These are phyloP conservation scores for Colletes gigas DNA, from an alignment of 1,140 invertebrate genomes.

Conservation along the genomic window DNA sequence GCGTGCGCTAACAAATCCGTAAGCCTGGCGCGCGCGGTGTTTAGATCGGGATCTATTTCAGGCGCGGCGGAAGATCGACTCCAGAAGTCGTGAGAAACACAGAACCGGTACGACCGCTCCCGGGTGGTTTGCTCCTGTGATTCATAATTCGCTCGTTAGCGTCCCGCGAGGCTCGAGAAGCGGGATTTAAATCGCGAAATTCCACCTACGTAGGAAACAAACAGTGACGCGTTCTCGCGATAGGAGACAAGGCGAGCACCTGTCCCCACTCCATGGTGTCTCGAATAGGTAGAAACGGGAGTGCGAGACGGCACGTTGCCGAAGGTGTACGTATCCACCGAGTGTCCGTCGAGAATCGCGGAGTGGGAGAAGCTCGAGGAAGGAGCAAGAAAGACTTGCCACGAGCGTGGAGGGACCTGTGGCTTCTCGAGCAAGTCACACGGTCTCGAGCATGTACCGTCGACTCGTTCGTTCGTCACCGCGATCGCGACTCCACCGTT, in stretches of 20 bases:
- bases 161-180: too few species aligned
- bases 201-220: background rate
- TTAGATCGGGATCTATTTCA: background rate
- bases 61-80: background rate
- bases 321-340: conserved; percentile 56
- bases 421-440: conserved; percentile 59
- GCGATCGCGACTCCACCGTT: conserved; percentile 8
- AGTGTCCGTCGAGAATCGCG: conserved; percentile 41
- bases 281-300: conserved; percentile 42
- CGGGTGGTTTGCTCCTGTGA: too few species aligned
- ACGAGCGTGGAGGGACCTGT: conserved; percentile 52
- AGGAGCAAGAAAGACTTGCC: conserved; percentile 53
- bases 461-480: conserved; percentile 45
- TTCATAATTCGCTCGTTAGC: too few species aligned
- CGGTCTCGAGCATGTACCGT: conserved; percentile 58
- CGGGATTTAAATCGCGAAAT: too few species aligned
- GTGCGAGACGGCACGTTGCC: conserved; percentile 56
- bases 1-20: too few species aligned
- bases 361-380: conserved; percentile 50
- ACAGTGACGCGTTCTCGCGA: background rate
- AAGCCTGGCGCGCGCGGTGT: too few species aligned
- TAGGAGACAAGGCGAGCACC: conserved; percentile 13
- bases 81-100: background rate
- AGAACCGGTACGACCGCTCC: too few species aligned
- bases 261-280: conserved; percentile 32